A percentile compares a stretch with the other conserved stretches of the same genome.
Evolutionary conservation across 2,113 vertebrate genomes (phyloP).

Genomic region (Protomyctophum bolini): DNA sequence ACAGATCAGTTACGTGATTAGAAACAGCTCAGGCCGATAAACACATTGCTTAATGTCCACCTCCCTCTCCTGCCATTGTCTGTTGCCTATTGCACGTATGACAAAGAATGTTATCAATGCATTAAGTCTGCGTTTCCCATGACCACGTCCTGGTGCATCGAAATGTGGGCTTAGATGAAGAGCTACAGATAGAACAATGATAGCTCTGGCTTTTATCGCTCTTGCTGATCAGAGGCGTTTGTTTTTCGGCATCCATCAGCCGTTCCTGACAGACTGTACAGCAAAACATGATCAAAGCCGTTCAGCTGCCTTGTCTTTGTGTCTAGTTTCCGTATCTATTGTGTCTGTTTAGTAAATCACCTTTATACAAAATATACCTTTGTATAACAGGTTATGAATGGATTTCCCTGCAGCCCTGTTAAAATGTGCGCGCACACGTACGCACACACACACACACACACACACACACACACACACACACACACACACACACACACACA

Average conservation of each 20-base stretch:
- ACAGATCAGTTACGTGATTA: conserved; percentile 56
- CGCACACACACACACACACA: background rate
- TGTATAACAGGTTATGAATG: background rate
- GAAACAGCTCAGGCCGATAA: conserved; percentile 30
- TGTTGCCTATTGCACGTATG: conserved; percentile 1
- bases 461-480: background rate
- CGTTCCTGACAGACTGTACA: background rate
- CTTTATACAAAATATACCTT: background rate
- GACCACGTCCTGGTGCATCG: conserved; percentile 19
- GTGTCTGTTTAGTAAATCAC: too few relatives aligned
- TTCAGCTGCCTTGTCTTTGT: background rate
- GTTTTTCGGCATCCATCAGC: background rate
- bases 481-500: background rate
- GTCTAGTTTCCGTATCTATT: background rate
- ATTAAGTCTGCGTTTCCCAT: conserved; percentile 56
- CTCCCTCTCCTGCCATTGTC: conserved; percentile 8
- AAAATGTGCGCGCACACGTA: background rate
- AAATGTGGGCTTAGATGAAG: conserved; percentile 40
- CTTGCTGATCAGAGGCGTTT: conserved; percentile 23
- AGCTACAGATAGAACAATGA: conserved; percentile 30
- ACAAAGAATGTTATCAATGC: conserved; percentile 49
- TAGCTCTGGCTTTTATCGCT: conserved; percentile 20
- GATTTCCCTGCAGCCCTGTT: background rate
- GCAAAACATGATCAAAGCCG: background rate
- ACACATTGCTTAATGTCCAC: conserved; percentile 47